These are phyloP conservation scores for Hylaeus anthracinus DNA, from an alignment of 1,140 invertebrate species.

Conservation along the genomic window DNA sequence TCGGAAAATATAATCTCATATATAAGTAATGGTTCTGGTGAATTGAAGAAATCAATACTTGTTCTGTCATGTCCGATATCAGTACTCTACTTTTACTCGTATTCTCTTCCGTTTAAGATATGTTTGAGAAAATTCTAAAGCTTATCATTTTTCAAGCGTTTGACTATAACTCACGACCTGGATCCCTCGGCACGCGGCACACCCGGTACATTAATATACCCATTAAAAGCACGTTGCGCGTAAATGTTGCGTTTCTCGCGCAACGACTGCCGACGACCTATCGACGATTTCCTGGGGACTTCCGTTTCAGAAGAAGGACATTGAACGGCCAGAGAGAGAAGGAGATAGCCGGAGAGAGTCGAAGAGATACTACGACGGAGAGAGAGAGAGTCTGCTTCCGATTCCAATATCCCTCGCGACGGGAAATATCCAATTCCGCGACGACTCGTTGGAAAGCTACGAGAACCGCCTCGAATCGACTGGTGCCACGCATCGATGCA, in stretches of 20 bases:
- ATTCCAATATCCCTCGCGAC: conserved; percentile 34
- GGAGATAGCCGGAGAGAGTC: neutral
- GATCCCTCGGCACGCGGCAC: neutral
- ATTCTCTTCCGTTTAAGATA: too few species aligned
- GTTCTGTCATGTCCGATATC: too few species aligned
- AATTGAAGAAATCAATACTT: too few species aligned
- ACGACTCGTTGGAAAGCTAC: conserved; percentile 25
- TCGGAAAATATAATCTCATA: too few species aligned
- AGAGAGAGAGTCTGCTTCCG: conserved; percentile 7
- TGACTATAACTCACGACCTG: too few species aligned
- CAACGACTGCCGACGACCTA: conserved; percentile 3
- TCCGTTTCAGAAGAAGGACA: conserved; percentile 19
- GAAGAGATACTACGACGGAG: neutral
- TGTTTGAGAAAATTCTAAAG: too few species aligned
- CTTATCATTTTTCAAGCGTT: too few species aligned
- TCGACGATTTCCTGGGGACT: conserved; percentile 37
- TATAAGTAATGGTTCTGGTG: too few species aligned
- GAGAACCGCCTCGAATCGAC: conserved; percentile 10
- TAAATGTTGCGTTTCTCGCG: conserved; percentile 2
- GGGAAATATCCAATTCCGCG: conserved; percentile 5
- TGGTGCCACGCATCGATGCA: neutral
- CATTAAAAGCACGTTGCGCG: neutral
- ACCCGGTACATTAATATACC: neutral
- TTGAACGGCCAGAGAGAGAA: neutral
- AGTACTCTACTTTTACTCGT: too few species aligned